Evolutionary conservation across 2,888 invertebrate genomes (phyloP), one percentile per base, ranked within the genome.

Genomic region (Euproctis similis): DNA sequence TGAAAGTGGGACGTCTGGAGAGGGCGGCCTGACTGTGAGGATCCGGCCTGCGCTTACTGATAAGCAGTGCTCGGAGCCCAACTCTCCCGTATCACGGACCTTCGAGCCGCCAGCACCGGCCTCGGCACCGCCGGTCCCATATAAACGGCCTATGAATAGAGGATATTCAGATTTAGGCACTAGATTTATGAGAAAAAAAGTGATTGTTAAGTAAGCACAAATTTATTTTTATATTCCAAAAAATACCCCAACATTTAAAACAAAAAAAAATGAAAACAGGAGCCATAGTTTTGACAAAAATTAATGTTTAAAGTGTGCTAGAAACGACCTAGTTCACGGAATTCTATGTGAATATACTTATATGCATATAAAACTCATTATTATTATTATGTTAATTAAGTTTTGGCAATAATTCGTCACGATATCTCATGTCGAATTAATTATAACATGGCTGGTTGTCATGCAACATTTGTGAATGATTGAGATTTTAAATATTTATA

Each of bases 11-110:
- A 71, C 53, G 42, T 54, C 48, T 42, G 70, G 50, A 47, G 73
- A 50, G 57, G 66, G 52, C 26, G 57, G 49, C 59, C 74, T 59
- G 56, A 56, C 53, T 46, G 57, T 53, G 44, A 76, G 52, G 59
- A 82, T 67, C 82, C 88, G 91, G 47, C 90, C 92, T 26, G 91
- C 92, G 54, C 86, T 92, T 40, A 82, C 89, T 31, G 92, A 92
- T 59, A 93, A 93, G 73, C 91, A 92, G 69, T 86, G 87, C 55
- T 92, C 92, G 42, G 93, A 93, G 75, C 92, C 93, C 28, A 91
- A 88, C 70, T 92, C 92, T 20, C 92, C 93, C 5, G 88, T 89
- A 36, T 87, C 88, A 30, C 87, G 87, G 48, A 80, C 68, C 47
- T 88, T 87, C 59, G 82, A 77, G 38, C 70, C 65, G 20, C 64